Conservation (phyloP, 1,140 invertebrate genomes). For the Micrasema minimum region DNA sequence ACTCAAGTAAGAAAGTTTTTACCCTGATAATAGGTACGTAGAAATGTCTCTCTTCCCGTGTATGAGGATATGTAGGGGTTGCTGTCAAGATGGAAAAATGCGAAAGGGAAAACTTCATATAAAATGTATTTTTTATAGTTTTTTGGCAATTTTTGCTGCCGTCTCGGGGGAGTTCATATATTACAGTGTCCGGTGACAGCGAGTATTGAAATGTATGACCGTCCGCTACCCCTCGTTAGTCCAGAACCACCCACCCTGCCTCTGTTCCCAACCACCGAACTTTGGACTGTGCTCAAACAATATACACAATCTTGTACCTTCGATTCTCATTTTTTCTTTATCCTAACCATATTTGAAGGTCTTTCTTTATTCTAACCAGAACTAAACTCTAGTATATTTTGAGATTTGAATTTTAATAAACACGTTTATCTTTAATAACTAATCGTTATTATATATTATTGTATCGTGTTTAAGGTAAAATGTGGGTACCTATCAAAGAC, state of each 20-base stretch:
- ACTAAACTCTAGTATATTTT: no score
- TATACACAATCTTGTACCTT: conserved; percentile 37
- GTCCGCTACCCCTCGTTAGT: conserved; percentile 50
- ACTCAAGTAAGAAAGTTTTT: conserved; percentile 16
- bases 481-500: no score
- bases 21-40: background rate
- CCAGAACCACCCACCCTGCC: conserved; percentile 2
- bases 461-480: no score
- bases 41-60: conserved; percentile 23
- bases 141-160: conserved; percentile 52
- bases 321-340: background rate
- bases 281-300: conserved; percentile 39
- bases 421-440: no score
- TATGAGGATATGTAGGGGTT: conserved; percentile 43
- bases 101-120: conserved; percentile 51
- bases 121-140: conserved; percentile 55
- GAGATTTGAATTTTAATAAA: no score
- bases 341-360: no score
- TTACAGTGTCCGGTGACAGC: conserved; percentile 54
- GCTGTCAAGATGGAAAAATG: conserved; percentile 44
- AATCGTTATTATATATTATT: no score
- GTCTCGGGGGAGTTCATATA: conserved; percentile 52
- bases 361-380: no score
- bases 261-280: background rate
- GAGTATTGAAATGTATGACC: conserved; percentile 54